These are phyloP conservation scores for Drosophila eugracilis DNA, from an alignment of 1,140 invertebrate species.

Conservation along the genomic window DNA sequence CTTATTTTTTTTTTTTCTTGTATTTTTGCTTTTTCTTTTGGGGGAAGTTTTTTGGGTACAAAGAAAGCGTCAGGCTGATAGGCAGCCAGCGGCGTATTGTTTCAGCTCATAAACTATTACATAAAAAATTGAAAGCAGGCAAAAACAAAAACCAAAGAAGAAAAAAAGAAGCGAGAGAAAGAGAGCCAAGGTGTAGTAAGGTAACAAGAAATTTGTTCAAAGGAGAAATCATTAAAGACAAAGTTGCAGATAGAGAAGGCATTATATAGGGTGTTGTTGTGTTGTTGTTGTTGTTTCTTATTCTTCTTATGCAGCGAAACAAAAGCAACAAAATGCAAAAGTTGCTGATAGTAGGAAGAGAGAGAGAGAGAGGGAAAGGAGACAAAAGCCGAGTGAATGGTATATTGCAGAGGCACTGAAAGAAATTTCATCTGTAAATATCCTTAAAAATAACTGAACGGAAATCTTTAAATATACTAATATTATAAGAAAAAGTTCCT, in stretches of 20 bases:
- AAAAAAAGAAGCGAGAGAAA: constrained; percentile 16
- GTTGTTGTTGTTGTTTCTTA: neutral
- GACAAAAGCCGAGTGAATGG: constrained; percentile 44
- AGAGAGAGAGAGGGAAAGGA: constrained; percentile 27
- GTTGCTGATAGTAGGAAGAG: constrained; percentile 16
- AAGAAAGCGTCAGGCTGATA: constrained; percentile 54
- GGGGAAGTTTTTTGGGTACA: constrained; percentile 41
- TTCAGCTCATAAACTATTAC: constrained; percentile 68
- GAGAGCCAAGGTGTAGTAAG: constrained; percentile 29
- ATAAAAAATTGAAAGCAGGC: constrained; percentile 66
- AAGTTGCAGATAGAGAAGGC: constrained; percentile 20
- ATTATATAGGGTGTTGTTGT: too few species aligned
- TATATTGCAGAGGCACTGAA: neutral
- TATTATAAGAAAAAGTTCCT: too few species aligned
- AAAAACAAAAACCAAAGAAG: too few species aligned
- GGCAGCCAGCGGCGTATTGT: constrained; percentile 52
- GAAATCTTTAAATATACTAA: too few species aligned
- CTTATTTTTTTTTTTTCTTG: neutral
- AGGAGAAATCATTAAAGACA: constrained; percentile 78
- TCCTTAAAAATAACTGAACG: too few species aligned
- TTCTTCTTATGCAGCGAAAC: constrained; percentile 14
- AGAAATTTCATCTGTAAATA: neutral
- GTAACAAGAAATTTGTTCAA: constrained; percentile 73
- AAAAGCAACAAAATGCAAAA: constrained; percentile 35
- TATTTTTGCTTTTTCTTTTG: too few species aligned